These are phyloP conservation scores for Macrotus californicus DNA, from an alignment of 2,113 vertebrate species.

Conservation along the genomic window DNA sequence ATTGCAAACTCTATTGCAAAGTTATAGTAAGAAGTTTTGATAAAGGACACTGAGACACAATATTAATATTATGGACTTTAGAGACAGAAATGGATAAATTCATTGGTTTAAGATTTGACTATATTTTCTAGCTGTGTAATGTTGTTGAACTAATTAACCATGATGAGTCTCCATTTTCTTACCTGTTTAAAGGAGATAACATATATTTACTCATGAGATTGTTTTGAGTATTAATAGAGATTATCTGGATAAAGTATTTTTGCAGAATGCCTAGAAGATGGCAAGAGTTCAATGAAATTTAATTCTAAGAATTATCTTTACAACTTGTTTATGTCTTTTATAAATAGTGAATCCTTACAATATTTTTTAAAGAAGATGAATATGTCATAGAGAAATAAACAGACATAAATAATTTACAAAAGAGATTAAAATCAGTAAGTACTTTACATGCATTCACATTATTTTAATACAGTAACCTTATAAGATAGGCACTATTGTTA, in stretches of 20 bases:
- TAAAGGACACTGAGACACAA: neutral
- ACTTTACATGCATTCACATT: neutral
- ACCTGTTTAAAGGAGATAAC: neutral
- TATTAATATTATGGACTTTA: neutral
- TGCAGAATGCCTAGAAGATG: neutral
- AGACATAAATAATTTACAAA: neutral
- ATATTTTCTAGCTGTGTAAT: neutral
- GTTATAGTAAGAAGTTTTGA: neutral
- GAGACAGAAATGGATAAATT: neutral
- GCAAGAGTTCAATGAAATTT: neutral
- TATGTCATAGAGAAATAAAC: neutral
- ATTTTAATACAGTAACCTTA: neutral
- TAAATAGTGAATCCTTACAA: neutral
- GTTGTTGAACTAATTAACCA: neutral
- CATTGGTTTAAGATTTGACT: neutral
- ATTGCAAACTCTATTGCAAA: neutral
- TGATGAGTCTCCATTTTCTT: neutral
- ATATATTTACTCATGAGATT: neutral
- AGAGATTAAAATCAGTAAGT: neutral
- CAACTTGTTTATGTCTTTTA: neutral
- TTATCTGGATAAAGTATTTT: neutral
- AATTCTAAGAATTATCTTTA: neutral
- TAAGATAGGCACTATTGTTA: neutral
- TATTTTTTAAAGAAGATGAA: neutral
- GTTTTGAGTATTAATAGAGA: neutral